Evolutionary conservation across 2,113 vertebrate species (phyloP).

Genomic region (Hemicordylus capensis): DNA sequence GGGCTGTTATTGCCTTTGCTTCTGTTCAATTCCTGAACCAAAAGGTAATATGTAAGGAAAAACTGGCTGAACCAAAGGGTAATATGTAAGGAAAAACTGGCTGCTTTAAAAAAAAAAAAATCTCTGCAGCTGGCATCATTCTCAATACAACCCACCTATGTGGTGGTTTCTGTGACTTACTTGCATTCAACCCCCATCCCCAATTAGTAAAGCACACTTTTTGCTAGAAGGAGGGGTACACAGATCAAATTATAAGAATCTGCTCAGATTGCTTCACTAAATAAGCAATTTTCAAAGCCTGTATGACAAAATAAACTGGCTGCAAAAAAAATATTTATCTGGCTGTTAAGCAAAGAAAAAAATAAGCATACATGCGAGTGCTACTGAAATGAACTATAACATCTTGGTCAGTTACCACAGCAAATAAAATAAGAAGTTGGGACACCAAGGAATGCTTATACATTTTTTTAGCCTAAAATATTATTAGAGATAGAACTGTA

Average conservation of each 20-base stretch:
- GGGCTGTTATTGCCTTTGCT: too few relatives aligned
- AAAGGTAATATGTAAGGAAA: too few relatives aligned
- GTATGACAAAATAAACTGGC: constrained; percentile 33
- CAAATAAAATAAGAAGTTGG: constrained; percentile 72
- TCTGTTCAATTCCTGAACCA: too few relatives aligned
- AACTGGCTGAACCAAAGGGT: too few relatives aligned
- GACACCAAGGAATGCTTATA: constrained; percentile 65
- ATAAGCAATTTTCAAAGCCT: not conserved
- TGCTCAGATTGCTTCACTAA: not conserved
- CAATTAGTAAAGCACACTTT: too few relatives aligned
- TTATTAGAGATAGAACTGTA: constrained; percentile 53
- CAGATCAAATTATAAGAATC: not conserved
- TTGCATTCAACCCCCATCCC: too few relatives aligned
- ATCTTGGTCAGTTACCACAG: constrained; percentile 67
- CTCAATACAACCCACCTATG: too few relatives aligned
- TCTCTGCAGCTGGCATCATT: too few relatives aligned
- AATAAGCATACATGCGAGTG: constrained; percentile 58
- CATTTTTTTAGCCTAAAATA: constrained; percentile 57
- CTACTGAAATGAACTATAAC: constrained; percentile 63
- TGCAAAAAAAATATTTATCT: not conserved
- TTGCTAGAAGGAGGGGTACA: too few relatives aligned
- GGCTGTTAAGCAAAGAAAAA: not conserved
- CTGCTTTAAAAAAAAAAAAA: too few relatives aligned
- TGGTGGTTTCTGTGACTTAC: too few relatives aligned
- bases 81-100: too few relatives aligned